Conservation (phyloP, 2,797 vertebrate genomes). For the Staurois parvus region DNA sequence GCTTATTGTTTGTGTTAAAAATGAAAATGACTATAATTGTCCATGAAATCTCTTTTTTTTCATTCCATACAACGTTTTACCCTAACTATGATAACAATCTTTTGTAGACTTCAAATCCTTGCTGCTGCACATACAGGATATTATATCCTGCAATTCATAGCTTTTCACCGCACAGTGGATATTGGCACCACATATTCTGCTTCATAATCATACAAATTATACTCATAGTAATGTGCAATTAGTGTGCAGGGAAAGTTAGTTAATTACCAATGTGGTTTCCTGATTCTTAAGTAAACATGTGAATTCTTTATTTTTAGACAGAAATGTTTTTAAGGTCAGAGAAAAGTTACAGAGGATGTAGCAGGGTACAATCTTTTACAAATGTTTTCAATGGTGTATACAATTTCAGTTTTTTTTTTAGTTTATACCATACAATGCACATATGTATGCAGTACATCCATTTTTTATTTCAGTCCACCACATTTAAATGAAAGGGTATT, state of each 20-base stretch:
- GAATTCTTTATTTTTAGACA: slow-evolving; percentile 48
- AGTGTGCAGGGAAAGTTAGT: slow-evolving; percentile 33
- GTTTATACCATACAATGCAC: neutral
- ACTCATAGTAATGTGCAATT: slow-evolving; percentile 37
- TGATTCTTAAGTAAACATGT: slow-evolving; percentile 40
- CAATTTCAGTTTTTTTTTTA: too few species aligned
- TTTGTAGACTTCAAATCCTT: neutral
- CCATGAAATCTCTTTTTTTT: too few species aligned
- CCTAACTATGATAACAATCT: neutral
- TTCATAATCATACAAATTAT: slow-evolving; percentile 51
- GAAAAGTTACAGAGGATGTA: neutral
- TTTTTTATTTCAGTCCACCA: too few species aligned
- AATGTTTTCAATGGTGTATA: neutral
- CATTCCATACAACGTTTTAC: neutral
- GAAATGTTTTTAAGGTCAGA: slow-evolving; percentile 27
- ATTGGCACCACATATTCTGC: slow-evolving; percentile 25
- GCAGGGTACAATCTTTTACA: neutral
- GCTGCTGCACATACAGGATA: neutral
- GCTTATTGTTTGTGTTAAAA: too few species aligned
- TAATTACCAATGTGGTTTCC: slow-evolving; percentile 41
- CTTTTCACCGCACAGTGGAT: neutral
- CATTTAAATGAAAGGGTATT: too few species aligned
- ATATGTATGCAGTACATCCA: neutral
- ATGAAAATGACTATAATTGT: too few species aligned
- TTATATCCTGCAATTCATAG: neutral